Evolutionary conservation across 35 echinoderm and acorn worm genomes (phyloP).

Genomic region (Patiria miniata): DNA sequence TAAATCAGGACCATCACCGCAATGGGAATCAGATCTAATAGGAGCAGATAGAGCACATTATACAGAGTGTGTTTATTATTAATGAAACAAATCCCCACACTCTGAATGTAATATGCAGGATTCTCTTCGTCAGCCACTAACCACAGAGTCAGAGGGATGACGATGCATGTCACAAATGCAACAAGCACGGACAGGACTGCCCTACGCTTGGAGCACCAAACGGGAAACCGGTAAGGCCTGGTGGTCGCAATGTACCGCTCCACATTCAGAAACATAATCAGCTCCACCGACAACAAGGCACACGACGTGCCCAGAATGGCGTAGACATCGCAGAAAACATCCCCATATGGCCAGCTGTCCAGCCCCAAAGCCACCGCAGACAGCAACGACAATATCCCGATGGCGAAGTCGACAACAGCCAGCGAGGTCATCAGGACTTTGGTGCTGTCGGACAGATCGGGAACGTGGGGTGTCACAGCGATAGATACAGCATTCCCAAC

Average conservation of each 20-base stretch:
- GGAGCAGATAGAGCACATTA: not conserved
- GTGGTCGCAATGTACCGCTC: not conserved
- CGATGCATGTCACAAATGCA: not conserved
- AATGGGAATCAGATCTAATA: not conserved
- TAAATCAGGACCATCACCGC: not conserved
- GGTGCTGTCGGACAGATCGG: not conserved
- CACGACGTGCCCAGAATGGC: not conserved
- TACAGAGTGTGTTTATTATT: not conserved
- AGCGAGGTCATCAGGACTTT: constrained; percentile 13
- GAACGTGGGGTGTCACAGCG: not conserved
- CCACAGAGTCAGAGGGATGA: too few relatives aligned
- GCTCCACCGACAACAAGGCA: not conserved
- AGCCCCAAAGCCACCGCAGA: not conserved
- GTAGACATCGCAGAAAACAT: not conserved
- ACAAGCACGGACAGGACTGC: not conserved
- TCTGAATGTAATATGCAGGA: not conserved
- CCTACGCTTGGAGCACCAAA: not conserved
- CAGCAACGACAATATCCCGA: not conserved
- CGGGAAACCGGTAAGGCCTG: not conserved
- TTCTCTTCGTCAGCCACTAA: not conserved
- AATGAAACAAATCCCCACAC: not conserved
- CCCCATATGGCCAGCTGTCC: not conserved
- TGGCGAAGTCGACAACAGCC: not conserved
- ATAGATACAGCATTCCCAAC: not conserved
- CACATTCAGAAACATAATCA: not conserved